Base-by-base conservation (phyloP, 2,113 vertebrate species). In the Aramus guarauna region DNA sequence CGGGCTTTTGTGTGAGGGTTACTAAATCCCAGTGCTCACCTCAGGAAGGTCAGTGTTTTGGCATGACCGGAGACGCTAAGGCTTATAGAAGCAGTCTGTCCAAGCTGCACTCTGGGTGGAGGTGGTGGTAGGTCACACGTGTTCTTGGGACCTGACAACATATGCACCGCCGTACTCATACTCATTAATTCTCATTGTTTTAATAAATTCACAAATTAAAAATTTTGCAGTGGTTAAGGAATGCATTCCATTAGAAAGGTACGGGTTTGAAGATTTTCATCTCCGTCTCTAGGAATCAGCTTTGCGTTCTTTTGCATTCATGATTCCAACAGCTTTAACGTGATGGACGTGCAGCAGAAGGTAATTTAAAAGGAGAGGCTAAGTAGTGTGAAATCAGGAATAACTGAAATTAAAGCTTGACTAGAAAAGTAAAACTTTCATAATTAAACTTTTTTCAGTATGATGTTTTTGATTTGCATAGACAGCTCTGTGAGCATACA, bases 381-480 rank as follows among this genome's bases (percentile, higher is more conserved):
- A 85, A 90, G 18, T 58, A 56, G 69, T 81, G 47, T 90, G 79
- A 88, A 94, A 96, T 74, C 30, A 83, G 48, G 45, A 96, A 77
- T 56, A 95, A 85, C 52, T 92, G 67, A 90, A 96, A 83, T 58
- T 45, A 89, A 85, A 95, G 15, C 92, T 85, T 87, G 34, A 50
- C 76, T 80, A 83, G 69, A 64, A 93, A 97, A 94, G 26, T 62
- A 92, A 93, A 92, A 81, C 71, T 90, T 91, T 41, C 39, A 60
- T 95, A 89, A 94, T 97, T 89, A 95, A 92, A 72, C 71, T 87
- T 2, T 4, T 88, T 96, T 88, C 15, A 15, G 55, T 45, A 20
- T 91, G 80, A 84, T 95, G 85, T 20, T 96, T 95, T 10, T 81
- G 81, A 87, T 97, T 95, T 96, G 43, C 85, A 83, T 66, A 81